phyloP scores from a whole-genome alignment of 2,113 vertebrate species.

The Scomber japonicus region DNA sequence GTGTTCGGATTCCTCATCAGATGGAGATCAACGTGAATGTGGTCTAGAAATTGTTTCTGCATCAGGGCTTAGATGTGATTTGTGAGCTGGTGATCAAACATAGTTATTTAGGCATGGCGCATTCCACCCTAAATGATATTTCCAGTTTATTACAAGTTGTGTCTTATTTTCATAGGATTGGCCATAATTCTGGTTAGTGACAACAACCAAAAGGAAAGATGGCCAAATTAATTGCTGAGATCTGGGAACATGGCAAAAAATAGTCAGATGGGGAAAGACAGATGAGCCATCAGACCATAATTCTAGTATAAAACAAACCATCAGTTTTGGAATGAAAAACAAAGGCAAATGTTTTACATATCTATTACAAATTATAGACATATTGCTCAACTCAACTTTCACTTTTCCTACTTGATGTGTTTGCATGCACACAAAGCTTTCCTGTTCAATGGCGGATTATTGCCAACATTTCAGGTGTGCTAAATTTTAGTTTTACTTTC shows the following conservation, averaged over 20 bases:
- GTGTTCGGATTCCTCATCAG: constrained; percentile 59
- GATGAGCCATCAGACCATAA: neutral
- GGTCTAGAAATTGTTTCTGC: constrained; percentile 46
- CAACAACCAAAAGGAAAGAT: neutral
- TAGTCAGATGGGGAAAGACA: neutral
- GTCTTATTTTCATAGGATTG: neutral
- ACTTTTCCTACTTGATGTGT: neutral
- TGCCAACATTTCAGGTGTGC: neutral
- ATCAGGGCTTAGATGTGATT: constrained; percentile 35
- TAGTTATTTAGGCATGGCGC: neutral
- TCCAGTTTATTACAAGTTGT: constrained; percentile 5
- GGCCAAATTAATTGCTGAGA: neutral
- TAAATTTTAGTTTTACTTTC: neutral
- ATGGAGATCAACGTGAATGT: constrained; percentile 62
- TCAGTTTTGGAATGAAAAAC: neutral
- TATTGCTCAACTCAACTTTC: neutral
- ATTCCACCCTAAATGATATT: constrained; percentile 12
- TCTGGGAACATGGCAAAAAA: neutral
- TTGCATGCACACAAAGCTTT: constrained; percentile 4
- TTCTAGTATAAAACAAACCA: neutral
- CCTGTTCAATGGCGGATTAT: neutral
- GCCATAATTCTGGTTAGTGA: neutral
- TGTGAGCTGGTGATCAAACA: constrained; percentile 21
- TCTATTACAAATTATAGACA: neutral
- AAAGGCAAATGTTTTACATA: constrained; percentile 8